A percentile compares a stretch with the other conserved stretches of the same genome.
Evolutionary conservation across 1,140 invertebrate genomes (phyloP).

Genomic region (Drosophila elegans): DNA sequence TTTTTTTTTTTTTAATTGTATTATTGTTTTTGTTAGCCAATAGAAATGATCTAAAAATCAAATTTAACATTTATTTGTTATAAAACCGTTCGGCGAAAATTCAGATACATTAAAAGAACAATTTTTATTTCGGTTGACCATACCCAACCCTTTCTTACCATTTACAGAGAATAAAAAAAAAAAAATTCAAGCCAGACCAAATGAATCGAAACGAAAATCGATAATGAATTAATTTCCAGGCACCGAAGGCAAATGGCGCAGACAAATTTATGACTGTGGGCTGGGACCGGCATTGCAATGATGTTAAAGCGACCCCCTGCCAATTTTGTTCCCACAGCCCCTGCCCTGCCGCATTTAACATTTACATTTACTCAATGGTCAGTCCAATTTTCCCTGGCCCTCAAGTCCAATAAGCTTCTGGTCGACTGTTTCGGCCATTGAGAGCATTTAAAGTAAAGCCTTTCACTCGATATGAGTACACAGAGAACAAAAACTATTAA

Average conservation of each 20-base stretch:
- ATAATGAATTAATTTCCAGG: constrained; percentile 74
- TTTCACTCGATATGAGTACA: background rate
- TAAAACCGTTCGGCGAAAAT: too few relatives aligned
- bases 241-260: constrained; percentile 59
- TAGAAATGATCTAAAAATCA: too few relatives aligned
- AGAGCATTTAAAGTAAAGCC: constrained; percentile 24
- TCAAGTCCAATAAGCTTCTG: constrained; percentile 8
- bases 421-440: constrained; percentile 13
- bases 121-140: background rate
- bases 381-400: constrained; percentile 2
- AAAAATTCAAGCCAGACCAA: constrained; percentile 21
- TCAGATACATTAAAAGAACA: too few relatives aligned
- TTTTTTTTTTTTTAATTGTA: too few relatives aligned
- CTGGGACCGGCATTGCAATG: constrained; percentile 17
- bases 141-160: background rate
- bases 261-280: constrained; percentile 73
- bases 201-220: constrained; percentile 70
- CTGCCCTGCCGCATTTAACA: constrained; percentile 35
- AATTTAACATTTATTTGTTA: too few relatives aligned
- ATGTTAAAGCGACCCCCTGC: constrained; percentile 5
- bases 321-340: background rate
- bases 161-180: constrained; percentile 10
- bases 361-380: constrained; percentile 56
- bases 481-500: background rate
- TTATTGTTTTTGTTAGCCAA: too few relatives aligned